Percentiles rank a stretch among this genome's conserved stretches.
Conservation (phyloP, 2,888 invertebrate genomes). For the Platycnemis pennipes region DNA sequence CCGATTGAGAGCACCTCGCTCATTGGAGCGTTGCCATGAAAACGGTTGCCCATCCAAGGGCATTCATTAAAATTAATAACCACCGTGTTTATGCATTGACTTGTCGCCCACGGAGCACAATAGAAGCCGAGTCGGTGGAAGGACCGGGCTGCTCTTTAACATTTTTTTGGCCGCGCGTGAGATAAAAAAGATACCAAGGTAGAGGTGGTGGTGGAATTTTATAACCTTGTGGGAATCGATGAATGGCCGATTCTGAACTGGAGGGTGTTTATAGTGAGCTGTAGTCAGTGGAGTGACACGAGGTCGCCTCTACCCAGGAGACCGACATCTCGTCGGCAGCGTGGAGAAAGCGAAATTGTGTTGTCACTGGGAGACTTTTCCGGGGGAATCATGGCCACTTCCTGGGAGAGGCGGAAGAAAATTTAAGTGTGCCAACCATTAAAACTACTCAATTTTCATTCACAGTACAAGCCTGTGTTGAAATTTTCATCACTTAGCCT, state of each 20-base stretch:
- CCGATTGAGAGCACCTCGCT: not conserved
- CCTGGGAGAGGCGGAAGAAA: too few species aligned
- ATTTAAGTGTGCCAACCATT: too few species aligned
- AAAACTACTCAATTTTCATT: too few species aligned
- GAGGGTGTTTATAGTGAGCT: not conserved
- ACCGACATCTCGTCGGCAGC: too few species aligned
- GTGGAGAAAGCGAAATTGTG: too few species aligned
- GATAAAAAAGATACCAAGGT: not conserved
- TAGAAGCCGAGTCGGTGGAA: not conserved
- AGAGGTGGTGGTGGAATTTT: not conserved
- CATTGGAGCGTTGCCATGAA: constrained; percentile 12
- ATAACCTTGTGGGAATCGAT: not conserved
- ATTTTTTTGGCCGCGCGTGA: not conserved
- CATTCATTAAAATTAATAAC: constrained; percentile 39
- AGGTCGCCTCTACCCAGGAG: not conserved
- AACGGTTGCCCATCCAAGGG: not conserved
- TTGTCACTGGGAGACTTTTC: too few species aligned
- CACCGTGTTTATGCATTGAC: constrained; percentile 15
- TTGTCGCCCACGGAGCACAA: not conserved
- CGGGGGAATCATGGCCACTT: too few species aligned
- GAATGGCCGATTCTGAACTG: not conserved
- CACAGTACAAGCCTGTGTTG: too few species aligned
- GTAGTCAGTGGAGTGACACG: not conserved
- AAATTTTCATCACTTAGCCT: too few species aligned
- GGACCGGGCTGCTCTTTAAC: not conserved